Evolutionary conservation across 2,888 invertebrate genomes (phyloP).

Genomic region (Lomographa bimaculata): DNA sequence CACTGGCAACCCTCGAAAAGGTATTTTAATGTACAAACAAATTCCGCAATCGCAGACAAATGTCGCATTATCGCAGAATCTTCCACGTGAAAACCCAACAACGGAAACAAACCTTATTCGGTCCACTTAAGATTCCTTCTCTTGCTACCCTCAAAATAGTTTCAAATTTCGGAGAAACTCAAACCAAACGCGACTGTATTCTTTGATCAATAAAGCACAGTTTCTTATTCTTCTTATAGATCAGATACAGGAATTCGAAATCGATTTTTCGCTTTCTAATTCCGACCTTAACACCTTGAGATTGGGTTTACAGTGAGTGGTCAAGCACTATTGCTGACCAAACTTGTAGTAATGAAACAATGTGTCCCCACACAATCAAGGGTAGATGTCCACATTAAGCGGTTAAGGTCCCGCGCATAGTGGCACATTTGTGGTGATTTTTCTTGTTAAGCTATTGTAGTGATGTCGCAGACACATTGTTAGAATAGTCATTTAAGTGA

Average conservation of each 20-base stretch:
- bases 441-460: too few relatives aligned
- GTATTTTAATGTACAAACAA: slow-evolving; percentile 39
- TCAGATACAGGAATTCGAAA: not conserved
- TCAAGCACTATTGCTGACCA: slow-evolving; percentile 47
- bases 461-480: too few relatives aligned
- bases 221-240: too few relatives aligned
- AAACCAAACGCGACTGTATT: slow-evolving; percentile 3
- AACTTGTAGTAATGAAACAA: slow-evolving; percentile 61
- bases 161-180: not conserved
- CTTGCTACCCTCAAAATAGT: not conserved
- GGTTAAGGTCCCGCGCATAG: slow-evolving; percentile 33
- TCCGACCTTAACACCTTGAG: slow-evolving; percentile 10
- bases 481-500: too few relatives aligned
- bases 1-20: slow-evolving; percentile 28
- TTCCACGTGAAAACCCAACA: slow-evolving; percentile 26
- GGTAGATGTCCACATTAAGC: slow-evolving; percentile 46
- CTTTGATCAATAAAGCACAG: not conserved
- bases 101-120: slow-evolving; percentile 12
- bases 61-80: slow-evolving; percentile 33
- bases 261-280: not conserved
- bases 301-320: slow-evolving; percentile 12
- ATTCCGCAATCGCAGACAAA: slow-evolving; percentile 33
- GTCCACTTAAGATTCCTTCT: slow-evolving; percentile 4
- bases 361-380: slow-evolving; percentile 55
- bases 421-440: slow-evolving; percentile 1